Evolutionary conservation across 2,113 vertebrate genomes (phyloP), one percentile per base, ranked within the genome.

Genomic region (Polypterus bichir): DNA sequence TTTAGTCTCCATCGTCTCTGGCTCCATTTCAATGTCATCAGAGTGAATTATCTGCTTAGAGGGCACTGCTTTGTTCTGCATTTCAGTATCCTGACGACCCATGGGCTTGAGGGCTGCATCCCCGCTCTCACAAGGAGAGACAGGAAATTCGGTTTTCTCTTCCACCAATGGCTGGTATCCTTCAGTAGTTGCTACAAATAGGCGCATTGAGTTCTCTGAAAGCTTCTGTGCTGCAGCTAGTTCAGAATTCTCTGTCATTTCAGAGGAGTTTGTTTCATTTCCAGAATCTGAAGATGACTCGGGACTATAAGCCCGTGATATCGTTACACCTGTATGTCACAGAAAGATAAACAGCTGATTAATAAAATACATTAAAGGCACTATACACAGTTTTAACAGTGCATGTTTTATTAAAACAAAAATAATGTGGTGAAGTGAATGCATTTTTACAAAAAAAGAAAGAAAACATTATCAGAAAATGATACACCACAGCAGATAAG

Each of bases 221-320:
- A 91, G 91, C 76, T 93, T 94, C 78, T 97, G 96, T 65, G 93
- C 92, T 1, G 88, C 74, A 2, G 91, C 88, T 82, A 94, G 76
- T 83, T 98, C 96, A 51, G 94, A 98, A 77, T 84, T 96, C 83
- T 98, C 96, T 51, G 94, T 98, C 93, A 97, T 97, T 89, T 98
- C 96, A 48, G 96, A 98, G 65, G 96, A 98, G 80, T 98, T 98
- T 69, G 96, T 97, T 78, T 98, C 96, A 77, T 98, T 98, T 77
- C 94, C 94, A 70, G 96, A 98, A 91, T 98, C 96, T 64, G 96
- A 98, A 45, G 93, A 97, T 47, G 93, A 97, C 77, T 98, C 96
- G 2, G 94, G 96, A 72, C 96, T 98, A 88, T 96, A 98, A 66
- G 93, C 90, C 84, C 94, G 86, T 74, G 93, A 88, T 83, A 98